These are phyloP conservation scores for Lithobates sylvaticus DNA, from an alignment of 2,797 vertebrate genomes.

Conservation along the genomic window DNA sequence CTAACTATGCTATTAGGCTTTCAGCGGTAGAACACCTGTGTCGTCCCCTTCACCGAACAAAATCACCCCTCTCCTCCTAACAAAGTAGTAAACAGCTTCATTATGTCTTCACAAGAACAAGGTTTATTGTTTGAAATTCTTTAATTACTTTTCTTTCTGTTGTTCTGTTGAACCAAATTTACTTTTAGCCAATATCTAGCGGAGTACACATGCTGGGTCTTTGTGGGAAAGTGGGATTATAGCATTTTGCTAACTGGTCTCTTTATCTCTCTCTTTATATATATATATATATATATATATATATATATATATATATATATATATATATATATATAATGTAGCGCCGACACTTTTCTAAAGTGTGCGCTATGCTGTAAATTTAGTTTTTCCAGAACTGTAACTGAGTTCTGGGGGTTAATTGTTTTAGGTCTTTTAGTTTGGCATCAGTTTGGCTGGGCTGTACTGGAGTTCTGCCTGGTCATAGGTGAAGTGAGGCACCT, in stretches of 20 bases:
- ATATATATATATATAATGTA: too few relatives aligned
- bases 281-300: too few relatives aligned
- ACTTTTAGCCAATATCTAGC: neutral
- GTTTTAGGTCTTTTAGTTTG: too few relatives aligned
- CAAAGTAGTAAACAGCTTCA: neutral
- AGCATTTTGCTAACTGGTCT: neutral
- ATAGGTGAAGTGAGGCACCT: too few relatives aligned
- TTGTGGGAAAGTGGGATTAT: neutral
- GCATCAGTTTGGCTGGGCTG: too few relatives aligned
- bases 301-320: too few relatives aligned
- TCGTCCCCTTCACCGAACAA: neutral
- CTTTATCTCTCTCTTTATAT: neutral
- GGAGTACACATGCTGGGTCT: neutral
- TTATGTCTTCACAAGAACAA: neutral
- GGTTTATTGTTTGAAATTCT: neutral
- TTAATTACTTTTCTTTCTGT: constrained; percentile 2
- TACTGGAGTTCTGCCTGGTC: too few relatives aligned
- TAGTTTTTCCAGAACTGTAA: too few relatives aligned
- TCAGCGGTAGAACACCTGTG: constrained; percentile 7
- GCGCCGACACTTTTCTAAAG: too few relatives aligned
- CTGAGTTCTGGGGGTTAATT: too few relatives aligned
- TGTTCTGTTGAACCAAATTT: neutral
- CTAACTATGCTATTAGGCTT: neutral
- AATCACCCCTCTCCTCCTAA: neutral
- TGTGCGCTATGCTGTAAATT: too few relatives aligned